These are phyloP conservation scores for Epistrophe eligans DNA, from an alignment of 2,888 invertebrate species.

Conservation along the genomic window DNA sequence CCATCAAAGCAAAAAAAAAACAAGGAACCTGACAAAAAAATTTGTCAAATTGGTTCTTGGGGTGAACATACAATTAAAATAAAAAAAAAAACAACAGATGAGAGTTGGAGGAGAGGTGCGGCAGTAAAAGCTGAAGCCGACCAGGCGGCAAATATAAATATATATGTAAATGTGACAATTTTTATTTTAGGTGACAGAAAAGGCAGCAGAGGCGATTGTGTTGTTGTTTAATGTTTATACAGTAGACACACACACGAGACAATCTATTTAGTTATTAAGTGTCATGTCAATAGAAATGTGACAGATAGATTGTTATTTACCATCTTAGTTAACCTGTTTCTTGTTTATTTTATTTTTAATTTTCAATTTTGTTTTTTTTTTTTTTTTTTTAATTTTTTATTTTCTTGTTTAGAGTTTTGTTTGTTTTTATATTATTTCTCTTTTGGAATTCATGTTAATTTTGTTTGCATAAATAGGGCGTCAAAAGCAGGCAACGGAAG, in stretches of 20 bases:
- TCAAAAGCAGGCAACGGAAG: conserved; percentile 52
- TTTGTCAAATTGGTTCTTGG: conserved; percentile 27
- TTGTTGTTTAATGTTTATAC: conserved; percentile 7
- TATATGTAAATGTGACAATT: not conserved
- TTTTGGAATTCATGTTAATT: conserved; percentile 51
- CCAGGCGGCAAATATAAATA: not conserved
- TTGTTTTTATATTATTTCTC: conserved; percentile 25
- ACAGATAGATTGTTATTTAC: conserved; percentile 70
- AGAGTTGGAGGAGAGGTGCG: not conserved
- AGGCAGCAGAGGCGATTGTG: conserved; percentile 28
- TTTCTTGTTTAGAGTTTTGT: conserved; percentile 13
- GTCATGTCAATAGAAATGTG: conserved; percentile 71
- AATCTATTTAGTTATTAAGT: conserved; percentile 72
- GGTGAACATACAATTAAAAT: conserved; percentile 12
- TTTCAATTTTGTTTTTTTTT: too few species aligned
- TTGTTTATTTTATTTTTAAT: conserved; percentile 1
- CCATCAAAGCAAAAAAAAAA: conserved; percentile 28
- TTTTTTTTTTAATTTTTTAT: conserved; percentile 10
- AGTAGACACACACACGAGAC: conserved; percentile 47
- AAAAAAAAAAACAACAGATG: not conserved
- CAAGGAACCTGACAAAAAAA: conserved; percentile 26
- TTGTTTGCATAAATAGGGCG: conserved; percentile 64
- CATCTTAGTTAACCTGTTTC: conserved; percentile 64
- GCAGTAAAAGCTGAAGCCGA: not conserved
- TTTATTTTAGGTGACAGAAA: conserved; percentile 2